Conservation (phyloP, 2,113 vertebrate species). For the Antechinus flavipes region DNA sequence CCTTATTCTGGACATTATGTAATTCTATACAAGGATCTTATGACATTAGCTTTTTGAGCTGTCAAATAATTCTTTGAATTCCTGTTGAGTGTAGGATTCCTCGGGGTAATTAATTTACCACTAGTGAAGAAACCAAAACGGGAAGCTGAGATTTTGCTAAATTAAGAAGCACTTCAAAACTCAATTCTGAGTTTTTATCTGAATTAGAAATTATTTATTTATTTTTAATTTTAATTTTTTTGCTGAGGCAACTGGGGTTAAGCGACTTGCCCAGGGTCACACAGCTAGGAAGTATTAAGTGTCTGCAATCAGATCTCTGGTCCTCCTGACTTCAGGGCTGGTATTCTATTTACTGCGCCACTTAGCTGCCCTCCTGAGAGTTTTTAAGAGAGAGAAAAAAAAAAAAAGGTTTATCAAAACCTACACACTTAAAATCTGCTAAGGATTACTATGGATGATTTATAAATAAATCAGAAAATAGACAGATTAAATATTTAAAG, state of each 20-base stretch:
- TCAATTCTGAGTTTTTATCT: neutral
- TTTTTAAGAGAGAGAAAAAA: neutral
- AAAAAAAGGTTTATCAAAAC: neutral
- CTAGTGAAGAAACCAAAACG: neutral
- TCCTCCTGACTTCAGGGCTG: too few relatives aligned
- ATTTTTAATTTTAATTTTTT: too few relatives aligned
- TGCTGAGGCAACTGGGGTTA: too few relatives aligned
- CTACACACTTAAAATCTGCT: neutral
- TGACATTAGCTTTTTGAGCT: neutral
- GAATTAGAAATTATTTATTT: neutral
- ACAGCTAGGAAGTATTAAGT: too few relatives aligned
- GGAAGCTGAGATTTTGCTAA: neutral
- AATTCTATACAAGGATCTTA: neutral
- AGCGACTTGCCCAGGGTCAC: too few relatives aligned
- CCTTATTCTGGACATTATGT: neutral
- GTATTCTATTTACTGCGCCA: too few relatives aligned
- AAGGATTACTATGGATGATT: neutral
- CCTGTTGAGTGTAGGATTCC: neutral
- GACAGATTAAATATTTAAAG: slow-evolving; percentile 55
- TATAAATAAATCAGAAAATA: neutral
- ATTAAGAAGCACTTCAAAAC: neutral
- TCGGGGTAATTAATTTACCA: neutral
- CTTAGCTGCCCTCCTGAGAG: neutral
- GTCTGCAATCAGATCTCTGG: too few relatives aligned
- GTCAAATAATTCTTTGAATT: neutral